Base-by-base conservation (phyloP, 23 tunicate species). In the Clavelina lepadiformis region DNA sequence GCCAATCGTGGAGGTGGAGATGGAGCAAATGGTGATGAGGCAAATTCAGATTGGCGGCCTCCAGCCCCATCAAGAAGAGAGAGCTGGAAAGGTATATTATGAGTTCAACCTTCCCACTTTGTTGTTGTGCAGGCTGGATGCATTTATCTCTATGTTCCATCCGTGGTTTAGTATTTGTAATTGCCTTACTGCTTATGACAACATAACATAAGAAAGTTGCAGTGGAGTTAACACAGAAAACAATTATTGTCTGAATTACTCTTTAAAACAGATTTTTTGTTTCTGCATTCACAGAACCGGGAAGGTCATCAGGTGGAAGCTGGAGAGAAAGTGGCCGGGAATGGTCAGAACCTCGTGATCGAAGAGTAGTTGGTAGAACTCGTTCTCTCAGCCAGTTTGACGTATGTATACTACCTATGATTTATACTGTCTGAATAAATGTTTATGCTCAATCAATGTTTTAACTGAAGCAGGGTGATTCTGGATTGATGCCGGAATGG, bases 401-500 rank as follows among this genome's bases (percentile, higher is more conserved):
- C 34, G 84, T 78, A 68, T 50, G 73, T 49, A 44, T 11, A 44
- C 15, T 44, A 44, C 15, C 13, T n/a, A n/a, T n/a, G n/a, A n/a
- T n/a, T n/a, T n/a, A n/a, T n/a, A n/a, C n/a, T n/a, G n/a, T n/a
- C n/a, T n/a, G n/a, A n/a, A n/a, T n/a, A n/a, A 46, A 51, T 35
- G n/a, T 20, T 13, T 53, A 15, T 44, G 49, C 15, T 11, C 15
- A 44, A 44, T 15, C 49, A 44, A 44, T 44, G 49, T 13, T 20
- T 57, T 28, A 19, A 20, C 67, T 28, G 4, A 8, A 51, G 57
- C 72, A 70, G 56, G 75, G 86, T 18, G 86, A 71, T 35, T 38
- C 72, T 23, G 86, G 78, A 11, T 52, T 78, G 84, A 78, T 80
- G 86, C 86, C 86, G 31, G 86, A 80, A 44, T 80, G 86, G 86